Base-by-base conservation (phyloP, 2,113 vertebrate species). In the Embiotoca jacksoni region DNA sequence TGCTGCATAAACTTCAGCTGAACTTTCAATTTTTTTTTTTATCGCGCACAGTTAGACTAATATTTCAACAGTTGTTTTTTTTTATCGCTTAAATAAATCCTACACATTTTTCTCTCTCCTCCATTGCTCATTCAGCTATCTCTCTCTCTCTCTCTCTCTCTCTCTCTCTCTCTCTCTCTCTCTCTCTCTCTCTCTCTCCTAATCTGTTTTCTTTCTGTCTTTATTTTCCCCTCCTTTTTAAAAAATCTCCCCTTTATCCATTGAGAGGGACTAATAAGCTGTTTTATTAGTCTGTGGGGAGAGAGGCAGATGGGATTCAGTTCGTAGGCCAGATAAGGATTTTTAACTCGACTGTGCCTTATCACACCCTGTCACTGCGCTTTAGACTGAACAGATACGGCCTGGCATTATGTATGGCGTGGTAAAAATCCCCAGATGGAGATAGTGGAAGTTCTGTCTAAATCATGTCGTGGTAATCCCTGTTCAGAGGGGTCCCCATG, bases 251-350 rank as follows among this genome's bases (percentile, higher is more conserved):
- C 44, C 41, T 79, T 84, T 64, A 80, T 80, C 71, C 66, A 52
- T 72, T 81, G 39, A 74, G 65, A 56, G 71, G 58, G 74, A 74
- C 76, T 81, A 87, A 87, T 87, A 75, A 83, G 76, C 63, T 53
- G 76, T 44, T 36, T 86, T 75, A 41, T 75, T 72, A 82, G 69
- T 76, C 72, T 66, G 62, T 35, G 72, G 75, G 78, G 69, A 78
- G 72, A 64, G 46, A 87, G 59, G 64, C 52, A 85, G 74, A 81
- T 87, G 76, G 83, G 70, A 84, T 82, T 82, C 39, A 56, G 61
- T 62, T 85, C 15, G 50, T 75, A 61, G 50, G 53, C 72, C 65
- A 50, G 72, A 80, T 82, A 78, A 87, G 66, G 70, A 37, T 75
- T 82, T 85, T 67, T 84, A 68, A 80, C 78, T 74, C 14, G 3